These are phyloP conservation scores for Drosophila paulistorum DNA, from an alignment of 1,140 invertebrate species.

Conservation along the genomic window DNA sequence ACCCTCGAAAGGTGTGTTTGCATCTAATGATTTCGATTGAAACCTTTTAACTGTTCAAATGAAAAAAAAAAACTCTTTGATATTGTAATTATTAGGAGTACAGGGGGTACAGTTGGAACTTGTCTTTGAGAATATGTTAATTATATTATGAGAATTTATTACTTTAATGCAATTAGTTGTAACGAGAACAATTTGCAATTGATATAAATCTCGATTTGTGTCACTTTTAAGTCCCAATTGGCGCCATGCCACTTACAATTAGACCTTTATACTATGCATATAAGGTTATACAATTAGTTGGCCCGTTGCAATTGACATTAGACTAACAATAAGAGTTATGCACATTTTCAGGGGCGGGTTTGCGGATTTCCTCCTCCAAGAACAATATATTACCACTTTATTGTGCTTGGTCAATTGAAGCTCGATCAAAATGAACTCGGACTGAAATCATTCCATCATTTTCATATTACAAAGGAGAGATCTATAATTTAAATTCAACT, in stretches of 20 bases:
- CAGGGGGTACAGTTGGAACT: background rate
- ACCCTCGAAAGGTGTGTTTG: slow-evolving; percentile 24
- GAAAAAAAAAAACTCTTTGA: background rate
- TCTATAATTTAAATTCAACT: too few relatives aligned
- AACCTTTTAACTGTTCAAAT: background rate
- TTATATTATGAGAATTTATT: background rate
- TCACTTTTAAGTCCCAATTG: background rate
- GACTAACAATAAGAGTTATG: background rate
- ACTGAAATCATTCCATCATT: too few relatives aligned
- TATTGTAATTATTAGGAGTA: background rate
- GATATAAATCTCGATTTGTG: slow-evolving; percentile 1
- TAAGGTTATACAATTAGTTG: background rate
- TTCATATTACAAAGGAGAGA: too few relatives aligned
- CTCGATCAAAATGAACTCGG: too few relatives aligned
- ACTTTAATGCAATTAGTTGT: background rate
- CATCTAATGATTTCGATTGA: slow-evolving; percentile 21
- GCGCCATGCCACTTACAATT: background rate
- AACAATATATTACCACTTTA: too few relatives aligned
- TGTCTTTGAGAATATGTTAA: background rate
- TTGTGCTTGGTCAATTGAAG: too few relatives aligned
- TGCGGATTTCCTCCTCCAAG: too few relatives aligned
- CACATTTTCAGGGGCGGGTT: too few relatives aligned
- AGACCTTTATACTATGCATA: background rate
- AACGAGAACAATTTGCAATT: slow-evolving; percentile 7
- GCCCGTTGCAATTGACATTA: background rate